Base-by-base conservation (phyloP, 2,888 invertebrate genomes). In the Cyclophora punctaria region DNA sequence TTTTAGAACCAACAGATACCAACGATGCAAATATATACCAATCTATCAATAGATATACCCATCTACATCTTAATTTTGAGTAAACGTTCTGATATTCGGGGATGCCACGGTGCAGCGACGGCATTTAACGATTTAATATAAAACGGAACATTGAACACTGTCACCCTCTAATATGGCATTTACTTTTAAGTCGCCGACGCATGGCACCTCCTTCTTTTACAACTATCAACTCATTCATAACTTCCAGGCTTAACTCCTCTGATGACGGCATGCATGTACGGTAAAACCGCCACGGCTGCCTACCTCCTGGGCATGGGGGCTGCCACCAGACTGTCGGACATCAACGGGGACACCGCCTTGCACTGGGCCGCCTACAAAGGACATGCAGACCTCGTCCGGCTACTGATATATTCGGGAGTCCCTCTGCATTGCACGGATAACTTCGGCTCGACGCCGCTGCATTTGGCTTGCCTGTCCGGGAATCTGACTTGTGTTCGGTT, bases 291-390 rank as follows among this genome's bases (percentile, higher is more conserved):
- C 5, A 94, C 97, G 0, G 96, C 96, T 0, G 96, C 96, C 0
- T 97, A 95, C 77, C 87, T 98, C 0, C 90, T 98, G 48, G 97
- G 97, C 35, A 96, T 95, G 92, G 96, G 96, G 3, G 96, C 97
- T 0, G 90, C 94, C 1, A 94, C 96, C 59, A 93, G 96, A 68
- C 88, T 96, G 46, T 94, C 95, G 1, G 97, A 98, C 67, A 96
- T 96, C 62, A 97, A 98, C 71, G 97, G 97, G 0, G 97, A 98
- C 69, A 96, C 96, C 0, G 97, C 97, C 0, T 83, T 97, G 37
- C 97, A 98, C 71, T 98, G 97, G 97, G 96, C 97, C 0, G 95
- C 97, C 0, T 97, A 97, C 77, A 97, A 97, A 79, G 97, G 96
- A 0, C 95, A 96, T 66, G 93, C 95, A 0, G 97, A 97, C 69